These are phyloP conservation scores for Limnephilus marmoratus DNA, from an alignment of 2,888 invertebrate species.

Conservation along the genomic window DNA sequence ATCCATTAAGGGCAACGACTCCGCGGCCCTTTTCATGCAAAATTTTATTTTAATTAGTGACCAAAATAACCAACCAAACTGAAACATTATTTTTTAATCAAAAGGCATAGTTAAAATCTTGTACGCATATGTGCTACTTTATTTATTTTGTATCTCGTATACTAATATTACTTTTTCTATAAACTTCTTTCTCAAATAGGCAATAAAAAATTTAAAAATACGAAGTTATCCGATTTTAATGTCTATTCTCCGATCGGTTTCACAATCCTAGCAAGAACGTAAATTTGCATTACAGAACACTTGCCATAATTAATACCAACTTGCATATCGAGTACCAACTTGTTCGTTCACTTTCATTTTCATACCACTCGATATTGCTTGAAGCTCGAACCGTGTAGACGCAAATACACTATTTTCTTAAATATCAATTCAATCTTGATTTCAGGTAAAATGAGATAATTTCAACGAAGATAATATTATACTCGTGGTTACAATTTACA, in stretches of 20 bases:
- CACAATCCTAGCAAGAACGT: neutral
- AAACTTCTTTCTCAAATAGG: too few species aligned
- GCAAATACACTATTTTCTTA: neutral
- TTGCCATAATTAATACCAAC: neutral
- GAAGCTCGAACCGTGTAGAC: neutral
- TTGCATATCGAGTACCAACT: neutral
- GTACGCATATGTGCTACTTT: too few species aligned
- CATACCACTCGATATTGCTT: neutral
- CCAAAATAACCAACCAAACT: too few species aligned
- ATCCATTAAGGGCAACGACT: too few species aligned
- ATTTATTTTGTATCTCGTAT: too few species aligned
- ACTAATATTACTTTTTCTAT: too few species aligned
- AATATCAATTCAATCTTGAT: neutral
- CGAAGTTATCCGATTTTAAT: neutral
- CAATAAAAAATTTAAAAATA: neutral
- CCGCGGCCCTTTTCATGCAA: too few species aligned
- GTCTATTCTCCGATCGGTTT: neutral
- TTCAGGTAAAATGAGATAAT: neutral
- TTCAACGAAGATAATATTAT: neutral
- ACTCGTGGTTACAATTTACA: too few species aligned
- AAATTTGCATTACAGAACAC: neutral
- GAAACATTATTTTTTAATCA: too few species aligned
- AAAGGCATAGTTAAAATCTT: too few species aligned
- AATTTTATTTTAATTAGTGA: too few species aligned
- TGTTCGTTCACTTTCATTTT: neutral